phyloP scores from a whole-genome alignment of 2,888 invertebrate species.

The Crocallis elinguaria region DNA sequence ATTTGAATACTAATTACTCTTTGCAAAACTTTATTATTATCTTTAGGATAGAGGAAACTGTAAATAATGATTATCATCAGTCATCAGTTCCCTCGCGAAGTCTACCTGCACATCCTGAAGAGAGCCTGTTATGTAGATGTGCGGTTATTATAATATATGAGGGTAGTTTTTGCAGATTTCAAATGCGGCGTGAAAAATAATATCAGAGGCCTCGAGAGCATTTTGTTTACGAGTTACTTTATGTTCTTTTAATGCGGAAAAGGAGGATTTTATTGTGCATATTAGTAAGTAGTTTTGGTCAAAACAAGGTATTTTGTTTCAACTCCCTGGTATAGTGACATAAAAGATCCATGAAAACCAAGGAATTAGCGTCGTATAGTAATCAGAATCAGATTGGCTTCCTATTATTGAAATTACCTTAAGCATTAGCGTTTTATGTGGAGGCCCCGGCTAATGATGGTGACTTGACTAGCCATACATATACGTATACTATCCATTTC shows the following conservation, averaged over 20 bases:
- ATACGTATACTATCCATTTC: too few relatives aligned
- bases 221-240: constrained; percentile 27
- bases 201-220: constrained; percentile 15
- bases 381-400: too few relatives aligned
- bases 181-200: constrained; percentile 34
- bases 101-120: constrained; percentile 12
- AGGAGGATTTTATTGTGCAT: constrained; percentile 13
- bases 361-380: too few relatives aligned
- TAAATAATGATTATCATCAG: too few relatives aligned
- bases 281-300: constrained; percentile 5
- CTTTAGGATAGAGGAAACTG: not conserved
- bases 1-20: too few relatives aligned
- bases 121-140: constrained; percentile 13
- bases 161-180: constrained; percentile 34
- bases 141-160: constrained; percentile 31
- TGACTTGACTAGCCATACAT: too few relatives aligned
- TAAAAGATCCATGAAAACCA: not conserved
- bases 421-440: too few relatives aligned
- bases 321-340: not conserved
- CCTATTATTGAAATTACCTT: too few relatives aligned
- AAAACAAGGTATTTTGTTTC: constrained; percentile 7
- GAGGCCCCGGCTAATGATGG: too few relatives aligned
- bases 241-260: constrained; percentile 4
- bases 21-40: not conserved
- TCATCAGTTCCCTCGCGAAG: constrained; percentile 4